These are phyloP conservation scores for Corbicula japonica DNA, from an alignment of 2,888 invertebrate species.

Conservation along the genomic window DNA sequence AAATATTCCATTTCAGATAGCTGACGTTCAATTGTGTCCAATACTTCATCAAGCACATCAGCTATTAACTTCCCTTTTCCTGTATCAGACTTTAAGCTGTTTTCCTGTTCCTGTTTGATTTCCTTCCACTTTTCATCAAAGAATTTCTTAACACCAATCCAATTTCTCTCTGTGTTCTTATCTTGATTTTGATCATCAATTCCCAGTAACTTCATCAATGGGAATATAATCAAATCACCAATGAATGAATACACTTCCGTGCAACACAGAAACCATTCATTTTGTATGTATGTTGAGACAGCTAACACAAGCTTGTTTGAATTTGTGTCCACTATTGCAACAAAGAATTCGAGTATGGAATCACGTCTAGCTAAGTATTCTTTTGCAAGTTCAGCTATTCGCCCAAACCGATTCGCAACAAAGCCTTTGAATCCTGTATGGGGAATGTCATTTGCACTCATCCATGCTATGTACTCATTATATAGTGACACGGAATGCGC, in stretches of 20 bases:
- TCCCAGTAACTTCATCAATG: slow-evolving; percentile 1
- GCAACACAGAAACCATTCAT: background rate
- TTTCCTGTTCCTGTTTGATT: background rate
- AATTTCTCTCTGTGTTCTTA: background rate
- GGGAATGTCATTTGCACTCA: too few species aligned
- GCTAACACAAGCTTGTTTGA: slow-evolving; percentile 1
- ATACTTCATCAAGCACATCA: background rate
- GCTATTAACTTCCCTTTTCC: slow-evolving; percentile 1
- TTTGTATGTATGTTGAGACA: background rate
- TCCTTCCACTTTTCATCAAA: background rate
- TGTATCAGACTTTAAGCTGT: background rate
- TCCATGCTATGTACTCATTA: too few species aligned
- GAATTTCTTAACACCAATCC: background rate
- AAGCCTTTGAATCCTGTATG: too few species aligned
- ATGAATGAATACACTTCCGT: background rate
- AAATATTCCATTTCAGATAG: slow-evolving; percentile 1
- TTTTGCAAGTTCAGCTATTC: too few species aligned
- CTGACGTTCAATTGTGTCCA: background rate
- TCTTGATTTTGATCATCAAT: background rate
- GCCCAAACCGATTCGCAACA: too few species aligned
- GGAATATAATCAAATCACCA: background rate
- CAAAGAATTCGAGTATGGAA: background rate
- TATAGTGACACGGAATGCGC: too few species aligned
- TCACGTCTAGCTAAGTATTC: too few species aligned
- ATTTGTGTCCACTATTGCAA: background rate